Conservation (phyloP, 1,140 invertebrate genomes). For the Zaprionus ghesquierei region DNA sequence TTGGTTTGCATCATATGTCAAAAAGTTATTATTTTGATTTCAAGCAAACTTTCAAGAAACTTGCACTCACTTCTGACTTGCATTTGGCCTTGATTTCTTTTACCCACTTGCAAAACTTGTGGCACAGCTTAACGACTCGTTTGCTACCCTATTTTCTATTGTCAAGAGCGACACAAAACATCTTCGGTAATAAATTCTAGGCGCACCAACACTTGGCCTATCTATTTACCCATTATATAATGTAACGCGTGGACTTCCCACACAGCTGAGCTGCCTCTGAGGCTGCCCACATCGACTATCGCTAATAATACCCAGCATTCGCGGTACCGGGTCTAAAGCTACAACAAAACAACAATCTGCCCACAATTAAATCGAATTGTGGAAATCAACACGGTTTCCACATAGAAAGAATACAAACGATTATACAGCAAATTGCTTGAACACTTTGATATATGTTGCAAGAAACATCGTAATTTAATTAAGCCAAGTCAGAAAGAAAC, state of each 20-base stretch:
- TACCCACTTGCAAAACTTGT: not conserved
- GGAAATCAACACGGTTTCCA: constrained; percentile 29
- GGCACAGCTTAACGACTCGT: constrained; percentile 6
- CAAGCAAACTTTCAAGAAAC: no score
- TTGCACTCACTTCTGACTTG: no score
- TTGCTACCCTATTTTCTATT: constrained; percentile 5
- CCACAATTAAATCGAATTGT: constrained; percentile 41
- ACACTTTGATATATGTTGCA: not conserved
- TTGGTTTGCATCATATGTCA: no score
- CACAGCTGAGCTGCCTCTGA: constrained; percentile 24
- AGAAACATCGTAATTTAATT: constrained; percentile 18
- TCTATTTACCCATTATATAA: constrained; percentile 41
- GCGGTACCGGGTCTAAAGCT: constrained; percentile 10
- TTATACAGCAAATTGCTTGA: not conserved
- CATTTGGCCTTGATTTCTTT: not conserved
- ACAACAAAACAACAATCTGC: constrained; percentile 32
- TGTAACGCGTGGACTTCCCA: constrained; percentile 35
- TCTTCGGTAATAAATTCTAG: constrained; percentile 43
- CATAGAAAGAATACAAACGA: constrained; percentile 10
- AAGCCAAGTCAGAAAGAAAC: constrained; percentile 3
- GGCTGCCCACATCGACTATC: constrained; percentile 19
- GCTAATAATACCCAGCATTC: not conserved
- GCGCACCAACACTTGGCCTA: constrained; percentile 34
- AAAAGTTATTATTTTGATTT: no score
- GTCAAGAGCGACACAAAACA: constrained; percentile 22